Evolutionary conservation across 2,113 vertebrate species (phyloP).

Genomic region (Cinclus cinclus): DNA sequence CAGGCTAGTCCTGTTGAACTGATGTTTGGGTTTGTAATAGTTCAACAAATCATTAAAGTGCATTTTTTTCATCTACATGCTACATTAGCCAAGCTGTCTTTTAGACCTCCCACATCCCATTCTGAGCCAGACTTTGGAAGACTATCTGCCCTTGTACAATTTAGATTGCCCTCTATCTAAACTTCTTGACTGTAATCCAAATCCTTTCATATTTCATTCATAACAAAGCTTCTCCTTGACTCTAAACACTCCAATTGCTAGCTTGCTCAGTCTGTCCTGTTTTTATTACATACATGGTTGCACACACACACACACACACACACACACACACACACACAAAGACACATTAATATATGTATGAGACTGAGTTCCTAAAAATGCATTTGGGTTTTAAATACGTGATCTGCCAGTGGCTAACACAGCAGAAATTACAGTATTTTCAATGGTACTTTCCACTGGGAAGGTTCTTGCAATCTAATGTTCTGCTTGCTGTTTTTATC

Average conservation of each 20-base stretch:
- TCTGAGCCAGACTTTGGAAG: neutral
- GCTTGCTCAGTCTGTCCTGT: neutral
- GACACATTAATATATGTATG: neutral
- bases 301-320: rapidly evolving
- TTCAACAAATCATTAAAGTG: constrained; percentile 7
- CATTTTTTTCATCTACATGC: neutral
- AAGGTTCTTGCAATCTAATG: neutral
- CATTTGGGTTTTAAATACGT: neutral
- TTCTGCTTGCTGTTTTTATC: constrained; percentile 5
- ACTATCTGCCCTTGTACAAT: neutral
- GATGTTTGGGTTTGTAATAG: constrained; percentile 5
- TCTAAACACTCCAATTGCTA: neutral
- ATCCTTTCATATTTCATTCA: neutral
- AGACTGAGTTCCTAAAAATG: neutral
- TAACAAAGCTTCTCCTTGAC: neutral
- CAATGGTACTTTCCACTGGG: neutral
- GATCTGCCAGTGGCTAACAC: neutral
- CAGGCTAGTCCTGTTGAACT: neutral
- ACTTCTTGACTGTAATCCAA: neutral
- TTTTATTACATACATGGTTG: neutral
- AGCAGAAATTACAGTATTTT: neutral
- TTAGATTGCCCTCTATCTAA: neutral
- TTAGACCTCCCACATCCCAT: neutral
- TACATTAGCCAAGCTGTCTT: neutral
- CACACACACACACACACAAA: neutral